Percentiles rank a stretch among this genome's conserved stretches.
Evolutionary conservation across 2,888 invertebrate genomes (phyloP).

Genomic region (Tenthredo distinguenda): DNA sequence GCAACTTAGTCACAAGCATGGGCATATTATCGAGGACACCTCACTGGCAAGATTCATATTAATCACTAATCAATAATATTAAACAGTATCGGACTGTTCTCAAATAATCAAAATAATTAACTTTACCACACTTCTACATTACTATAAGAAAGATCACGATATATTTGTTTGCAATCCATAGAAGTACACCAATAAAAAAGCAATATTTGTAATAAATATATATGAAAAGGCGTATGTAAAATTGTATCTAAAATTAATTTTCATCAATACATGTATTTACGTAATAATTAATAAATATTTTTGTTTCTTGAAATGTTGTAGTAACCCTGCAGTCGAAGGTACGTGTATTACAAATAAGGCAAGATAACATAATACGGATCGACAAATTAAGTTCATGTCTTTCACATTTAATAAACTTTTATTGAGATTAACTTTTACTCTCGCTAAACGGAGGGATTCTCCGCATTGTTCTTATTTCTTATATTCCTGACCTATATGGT

Average conservation of each 20-base stretch:
- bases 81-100: not conserved
- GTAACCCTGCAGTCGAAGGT: slow-evolving; percentile 17
- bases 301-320: not conserved
- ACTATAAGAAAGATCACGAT: not conserved
- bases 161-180: not conserved
- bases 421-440: not conserved
- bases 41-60: slow-evolving; percentile 61
- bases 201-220: slow-evolving; percentile 12
- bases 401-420: not conserved
- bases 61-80: slow-evolving; percentile 5
- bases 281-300: slow-evolving; percentile 11
- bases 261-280: not conserved
- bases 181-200: not conserved
- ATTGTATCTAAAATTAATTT: not conserved
- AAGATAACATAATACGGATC: slow-evolving; percentile 25
- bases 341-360: slow-evolving; percentile 40
- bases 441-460: not conserved
- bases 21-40: slow-evolving; percentile 57
- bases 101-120: not conserved
- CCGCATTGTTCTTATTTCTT: not conserved
- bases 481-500: not conserved
- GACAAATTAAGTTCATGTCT: slow-evolving; percentile 13
- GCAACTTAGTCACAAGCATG: slow-evolving; percentile 64
- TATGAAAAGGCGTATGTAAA: not conserved
- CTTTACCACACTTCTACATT: not conserved